These are phyloP conservation scores for Bolborhynchus lineola DNA, from an alignment of 2,113 vertebrate species.

Conservation along the genomic window DNA sequence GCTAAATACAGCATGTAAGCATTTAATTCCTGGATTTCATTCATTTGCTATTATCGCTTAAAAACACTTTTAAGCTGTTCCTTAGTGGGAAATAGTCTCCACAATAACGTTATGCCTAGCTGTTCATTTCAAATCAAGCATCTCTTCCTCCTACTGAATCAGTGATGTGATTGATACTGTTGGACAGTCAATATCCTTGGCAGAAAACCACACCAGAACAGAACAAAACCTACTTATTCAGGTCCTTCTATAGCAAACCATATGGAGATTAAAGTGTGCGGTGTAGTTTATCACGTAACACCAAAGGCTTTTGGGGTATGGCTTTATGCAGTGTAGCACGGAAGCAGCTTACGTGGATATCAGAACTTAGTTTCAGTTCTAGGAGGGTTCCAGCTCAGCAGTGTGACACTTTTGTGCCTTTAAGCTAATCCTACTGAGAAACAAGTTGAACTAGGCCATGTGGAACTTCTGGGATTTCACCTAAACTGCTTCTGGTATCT, in stretches of 20 bases:
- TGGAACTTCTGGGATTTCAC: neutral
- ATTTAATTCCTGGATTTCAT: neutral
- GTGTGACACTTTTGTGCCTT: neutral
- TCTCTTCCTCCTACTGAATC: neutral
- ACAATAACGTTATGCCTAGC: neutral
- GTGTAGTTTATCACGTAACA: accelerated
- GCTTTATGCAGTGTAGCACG: neutral
- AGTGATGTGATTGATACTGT: neutral
- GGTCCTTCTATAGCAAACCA: neutral
- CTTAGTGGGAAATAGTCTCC: neutral
- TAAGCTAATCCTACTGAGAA: neutral
- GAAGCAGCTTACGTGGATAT: neutral
- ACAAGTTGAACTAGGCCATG: neutral
- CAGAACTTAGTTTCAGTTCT: neutral
- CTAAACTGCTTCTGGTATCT: neutral
- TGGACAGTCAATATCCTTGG: neutral
- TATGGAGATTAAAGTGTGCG: neutral
- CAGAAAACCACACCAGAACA: neutral
- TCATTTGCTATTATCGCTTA: neutral
- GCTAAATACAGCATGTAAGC: neutral
- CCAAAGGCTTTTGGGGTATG: neutral
- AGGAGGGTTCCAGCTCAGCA: neutral
- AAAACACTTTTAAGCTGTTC: neutral
- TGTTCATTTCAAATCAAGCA: neutral
- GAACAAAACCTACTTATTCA: neutral